Evolutionary conservation across 2,888 invertebrate genomes (phyloP).

Genomic region (Rotaria socialis): DNA sequence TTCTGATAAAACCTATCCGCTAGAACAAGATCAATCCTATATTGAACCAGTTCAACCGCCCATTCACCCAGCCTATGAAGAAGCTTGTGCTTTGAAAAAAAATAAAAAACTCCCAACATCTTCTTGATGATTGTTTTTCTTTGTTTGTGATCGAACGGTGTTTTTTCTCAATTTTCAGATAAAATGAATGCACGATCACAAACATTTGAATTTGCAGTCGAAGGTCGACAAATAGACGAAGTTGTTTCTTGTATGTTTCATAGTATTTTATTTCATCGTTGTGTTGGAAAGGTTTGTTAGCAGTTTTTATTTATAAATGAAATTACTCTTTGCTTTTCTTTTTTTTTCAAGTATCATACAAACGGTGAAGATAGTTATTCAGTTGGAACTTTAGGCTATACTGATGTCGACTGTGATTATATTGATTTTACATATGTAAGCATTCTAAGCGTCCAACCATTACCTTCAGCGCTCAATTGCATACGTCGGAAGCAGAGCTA

Average conservation of each 20-base stretch:
- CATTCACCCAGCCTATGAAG: constrained; percentile 45
- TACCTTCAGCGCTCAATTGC: no score
- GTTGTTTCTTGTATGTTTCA: constrained; percentile 58
- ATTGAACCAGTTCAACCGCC: constrained; percentile 37
- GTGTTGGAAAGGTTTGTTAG: constrained; percentile 59
- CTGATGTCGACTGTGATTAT: constrained; percentile 94
- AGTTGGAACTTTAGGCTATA: constrained; percentile 87
- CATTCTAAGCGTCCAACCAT: neutral
- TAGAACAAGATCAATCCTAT: constrained; percentile 36
- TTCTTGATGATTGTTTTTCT: neutral
- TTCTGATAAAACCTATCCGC: constrained; percentile 45
- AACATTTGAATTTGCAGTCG: constrained; percentile 53
- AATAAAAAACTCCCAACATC: neutral
- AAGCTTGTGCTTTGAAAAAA: constrained; percentile 38
- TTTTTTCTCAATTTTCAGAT: neutral
- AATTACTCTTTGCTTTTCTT: neutral
- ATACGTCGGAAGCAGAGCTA: no score
- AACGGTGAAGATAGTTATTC: constrained; percentile 74
- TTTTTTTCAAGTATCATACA: neutral
- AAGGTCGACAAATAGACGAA: constrained; percentile 59
- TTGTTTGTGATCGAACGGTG: neutral
- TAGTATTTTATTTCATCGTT: constrained; percentile 61
- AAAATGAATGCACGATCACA: constrained; percentile 46
- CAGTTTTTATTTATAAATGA: neutral
- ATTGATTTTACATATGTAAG: constrained; percentile 89